Base-by-base conservation (phyloP, 1,140 invertebrate species). In the Diabrotica virgifera region DNA sequence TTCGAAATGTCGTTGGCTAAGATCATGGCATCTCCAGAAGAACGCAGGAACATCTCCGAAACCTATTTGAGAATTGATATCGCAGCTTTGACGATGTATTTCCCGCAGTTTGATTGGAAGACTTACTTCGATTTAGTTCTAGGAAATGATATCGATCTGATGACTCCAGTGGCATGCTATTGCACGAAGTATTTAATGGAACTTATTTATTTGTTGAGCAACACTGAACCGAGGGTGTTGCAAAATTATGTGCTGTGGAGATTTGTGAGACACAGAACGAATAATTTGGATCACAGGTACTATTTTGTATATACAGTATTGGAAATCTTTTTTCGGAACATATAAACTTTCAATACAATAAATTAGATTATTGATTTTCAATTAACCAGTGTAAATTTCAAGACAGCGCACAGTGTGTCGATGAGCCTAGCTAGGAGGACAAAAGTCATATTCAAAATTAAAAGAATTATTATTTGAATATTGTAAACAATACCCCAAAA, bases 181-280 rank as follows among this genome's bases (percentile, higher is more conserved):
- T 89, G 90, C 50, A 79, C 89, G 8, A 84, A 84, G 50, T 94
- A 91, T 75, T 80, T 87, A 4, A 80, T 84, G 67, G 82, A 82
- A 71, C 66, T 84, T 13, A 76, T 83, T 3, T 67, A 74, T 37
- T 67, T 84, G 9, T 68, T 84, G 7, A 78, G 78, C 6, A 77
- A 76, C 37, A 84, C 82, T 7, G 69, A 76, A 38, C 70, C 78
- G n/a, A 78, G 78, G 66, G 80, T 84, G 68, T 74, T 94, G 68
- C 82, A 90, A 37, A 91, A 94, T 81, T 91, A 95, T 80, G 72
- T 94, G 55, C 78, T 95, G 10, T 96, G 94, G 93, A 82, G 93
- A 67, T 93, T 96, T 72, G 89, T 96, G 37, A 86, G 91, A 65
- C 90, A 94, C 75, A 82, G 93, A 68, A 87, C 95, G 10, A 92